Evolutionary conservation across 2,113 vertebrate species (phyloP).

Genomic region (Picathartes gymnocephalus): DNA sequence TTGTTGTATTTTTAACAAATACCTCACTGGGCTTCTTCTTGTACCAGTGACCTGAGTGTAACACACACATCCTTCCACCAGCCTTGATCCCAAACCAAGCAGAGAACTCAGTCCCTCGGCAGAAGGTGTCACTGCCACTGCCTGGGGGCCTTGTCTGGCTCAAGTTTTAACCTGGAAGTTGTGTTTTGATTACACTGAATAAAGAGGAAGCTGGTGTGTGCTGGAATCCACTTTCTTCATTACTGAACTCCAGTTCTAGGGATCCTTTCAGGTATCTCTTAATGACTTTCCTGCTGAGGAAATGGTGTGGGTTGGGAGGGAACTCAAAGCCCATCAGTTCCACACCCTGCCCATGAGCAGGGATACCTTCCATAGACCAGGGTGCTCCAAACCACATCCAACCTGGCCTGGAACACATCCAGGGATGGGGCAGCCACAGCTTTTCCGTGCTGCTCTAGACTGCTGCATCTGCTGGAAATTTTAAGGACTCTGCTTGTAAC

Average conservation of each 20-base stretch:
- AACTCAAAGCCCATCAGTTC: not conserved
- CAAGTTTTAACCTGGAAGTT: not conserved
- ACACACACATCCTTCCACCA: not conserved
- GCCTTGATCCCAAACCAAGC: not conserved
- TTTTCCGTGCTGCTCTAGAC: not conserved
- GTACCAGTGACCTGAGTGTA: not conserved
- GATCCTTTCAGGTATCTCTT: not conserved
- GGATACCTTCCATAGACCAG: not conserved
- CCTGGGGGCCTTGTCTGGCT: accelerated
- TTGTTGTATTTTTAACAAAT: not conserved
- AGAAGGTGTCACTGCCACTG: accelerated
- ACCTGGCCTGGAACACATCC: not conserved
- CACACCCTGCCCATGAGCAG: not conserved
- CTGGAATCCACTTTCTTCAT: not conserved
- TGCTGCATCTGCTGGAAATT: not conserved
- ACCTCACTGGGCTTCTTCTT: not conserved
- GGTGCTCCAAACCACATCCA: not conserved
- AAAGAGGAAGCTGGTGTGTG: not conserved
- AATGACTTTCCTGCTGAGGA: not conserved
- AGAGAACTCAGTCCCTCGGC: not conserved
- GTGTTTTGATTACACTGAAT: not conserved
- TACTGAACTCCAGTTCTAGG: accelerated
- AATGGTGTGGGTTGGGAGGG: not conserved
- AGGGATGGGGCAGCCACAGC: not conserved
- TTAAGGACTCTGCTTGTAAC: not conserved